These are phyloP conservation scores for Hyles euphorbiae DNA, from an alignment of 1,140 invertebrate species.

Conservation along the genomic window DNA sequence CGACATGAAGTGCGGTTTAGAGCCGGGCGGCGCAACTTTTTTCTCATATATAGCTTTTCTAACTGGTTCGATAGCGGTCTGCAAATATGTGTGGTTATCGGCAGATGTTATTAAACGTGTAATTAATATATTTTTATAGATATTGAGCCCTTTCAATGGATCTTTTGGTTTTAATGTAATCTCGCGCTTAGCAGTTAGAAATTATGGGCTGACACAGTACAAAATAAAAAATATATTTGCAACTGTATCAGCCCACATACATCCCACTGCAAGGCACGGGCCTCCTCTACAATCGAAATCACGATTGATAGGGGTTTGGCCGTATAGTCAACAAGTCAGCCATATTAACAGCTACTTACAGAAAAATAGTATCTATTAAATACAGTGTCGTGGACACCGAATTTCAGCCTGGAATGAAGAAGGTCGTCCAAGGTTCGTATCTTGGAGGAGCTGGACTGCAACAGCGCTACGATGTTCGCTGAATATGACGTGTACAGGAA, in stretches of 20 bases:
- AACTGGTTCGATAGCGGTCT: constrained; percentile 78
- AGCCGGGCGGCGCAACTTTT: constrained; percentile 77
- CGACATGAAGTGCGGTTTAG: constrained; percentile 70
- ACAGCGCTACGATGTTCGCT: constrained; percentile 80
- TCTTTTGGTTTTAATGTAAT: not conserved
- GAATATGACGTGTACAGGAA: constrained; percentile 79
- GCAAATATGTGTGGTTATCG: constrained; percentile 17
- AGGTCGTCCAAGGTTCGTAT: constrained; percentile 78
- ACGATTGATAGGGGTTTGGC: no score
- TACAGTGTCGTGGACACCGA: constrained; percentile 78
- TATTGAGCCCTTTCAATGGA: no score
- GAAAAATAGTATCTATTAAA: constrained; percentile 80
- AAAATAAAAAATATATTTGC: no score
- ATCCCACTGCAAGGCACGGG: no score
- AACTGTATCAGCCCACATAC: no score
- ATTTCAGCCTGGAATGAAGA: constrained; percentile 76
- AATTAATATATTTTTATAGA: no score
- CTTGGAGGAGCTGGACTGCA: constrained; percentile 78
- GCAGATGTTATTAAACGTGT: no score
- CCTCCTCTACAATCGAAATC: no score
- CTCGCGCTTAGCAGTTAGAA: no score
- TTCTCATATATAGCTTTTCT: constrained; percentile 77
- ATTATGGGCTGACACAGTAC: no score
- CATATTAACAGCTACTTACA: constrained; percentile 44
- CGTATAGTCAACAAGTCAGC: no score